These are phyloP conservation scores for Polylopha cassiicola DNA, from an alignment of 2,888 invertebrate species.

Conservation along the genomic window DNA sequence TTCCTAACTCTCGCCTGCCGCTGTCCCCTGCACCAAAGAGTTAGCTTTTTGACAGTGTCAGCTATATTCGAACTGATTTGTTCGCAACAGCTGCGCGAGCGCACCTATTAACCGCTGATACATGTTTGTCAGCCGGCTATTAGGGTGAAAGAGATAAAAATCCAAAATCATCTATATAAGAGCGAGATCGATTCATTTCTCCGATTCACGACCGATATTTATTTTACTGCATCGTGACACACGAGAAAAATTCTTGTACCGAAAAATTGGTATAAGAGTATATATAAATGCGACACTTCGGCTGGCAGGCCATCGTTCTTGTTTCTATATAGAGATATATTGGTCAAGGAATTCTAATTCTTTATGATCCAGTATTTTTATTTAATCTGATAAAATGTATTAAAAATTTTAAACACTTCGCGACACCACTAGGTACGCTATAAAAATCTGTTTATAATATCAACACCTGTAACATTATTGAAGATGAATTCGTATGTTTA, in stretches of 20 bases:
- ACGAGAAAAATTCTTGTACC: constrained; percentile 64
- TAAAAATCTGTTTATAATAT: constrained; percentile 8
- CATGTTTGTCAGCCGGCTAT: constrained; percentile 78
- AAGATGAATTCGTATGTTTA: constrained; percentile 3
- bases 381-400: constrained; percentile 23
- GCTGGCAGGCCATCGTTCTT: constrained; percentile 63
- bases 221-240: constrained; percentile 69
- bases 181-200: constrained; percentile 72
- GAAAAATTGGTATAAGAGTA: constrained; percentile 61
- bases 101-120: constrained; percentile 78
- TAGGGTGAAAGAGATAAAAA: constrained; percentile 73
- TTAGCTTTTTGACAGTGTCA: constrained; percentile 75
- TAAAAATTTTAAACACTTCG: neutral
- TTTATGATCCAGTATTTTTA: constrained; percentile 16
- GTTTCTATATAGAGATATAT: constrained; percentile 64
- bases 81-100: constrained; percentile 75
- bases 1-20: constrained; percentile 33
- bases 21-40: constrained; percentile 42
- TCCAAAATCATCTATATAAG: constrained; percentile 61
- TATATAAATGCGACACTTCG: constrained; percentile 55
- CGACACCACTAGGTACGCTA: neutral
- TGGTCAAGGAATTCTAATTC: constrained; percentile 52
- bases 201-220: constrained; percentile 69
- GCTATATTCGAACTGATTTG: constrained; percentile 77
- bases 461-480: constrained; percentile 1